phyloP scores from a whole-genome alignment of 2,113 vertebrate genomes.

The Pseudorectes ferrugineus region DNA sequence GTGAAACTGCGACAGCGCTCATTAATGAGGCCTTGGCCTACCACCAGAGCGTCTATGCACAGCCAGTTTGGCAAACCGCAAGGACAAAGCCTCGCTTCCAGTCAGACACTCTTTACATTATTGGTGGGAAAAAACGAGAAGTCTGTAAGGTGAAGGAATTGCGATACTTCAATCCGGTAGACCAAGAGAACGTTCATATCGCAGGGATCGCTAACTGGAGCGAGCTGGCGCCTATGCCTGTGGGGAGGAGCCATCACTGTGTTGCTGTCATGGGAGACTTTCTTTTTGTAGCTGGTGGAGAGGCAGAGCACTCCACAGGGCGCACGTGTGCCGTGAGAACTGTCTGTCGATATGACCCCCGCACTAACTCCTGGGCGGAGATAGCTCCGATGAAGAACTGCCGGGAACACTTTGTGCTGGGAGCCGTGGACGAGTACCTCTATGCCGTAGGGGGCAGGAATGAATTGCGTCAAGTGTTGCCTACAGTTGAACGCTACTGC shows the following conservation, averaged over 20 bases:
- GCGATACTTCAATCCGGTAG: constrained; percentile 89
- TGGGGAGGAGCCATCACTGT: constrained; percentile 93
- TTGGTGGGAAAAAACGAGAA: constrained; percentile 89
- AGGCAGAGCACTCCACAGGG: constrained; percentile 87
- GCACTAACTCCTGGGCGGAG: constrained; percentile 89
- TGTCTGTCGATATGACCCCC: constrained; percentile 90
- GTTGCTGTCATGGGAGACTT: constrained; percentile 96
- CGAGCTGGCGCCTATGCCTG: constrained; percentile 87
- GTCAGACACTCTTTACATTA: constrained; percentile 91
- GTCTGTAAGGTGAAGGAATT: constrained; percentile 89
- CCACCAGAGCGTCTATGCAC: constrained; percentile 86
- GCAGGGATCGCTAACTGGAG: constrained; percentile 92
- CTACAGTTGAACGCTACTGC: constrained; percentile 93
- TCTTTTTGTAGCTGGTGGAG: constrained; percentile 91
- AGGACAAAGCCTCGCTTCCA: constrained; percentile 90
- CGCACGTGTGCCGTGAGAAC: constrained; percentile 89
- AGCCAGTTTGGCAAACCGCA: constrained; percentile 89
- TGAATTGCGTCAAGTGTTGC: constrained; percentile 91
- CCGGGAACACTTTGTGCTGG: constrained; percentile 94
- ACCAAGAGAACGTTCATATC: constrained; percentile 84
- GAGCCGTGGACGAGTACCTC: constrained; percentile 86
- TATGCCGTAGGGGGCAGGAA: constrained; percentile 93
- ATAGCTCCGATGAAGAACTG: constrained; percentile 96
- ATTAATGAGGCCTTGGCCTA: constrained; percentile 92
- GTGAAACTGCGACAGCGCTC: constrained; percentile 81